Percentiles rank a stretch among this genome's conserved stretches.
Evolutionary conservation across 2,888 invertebrate species (phyloP).

Genomic region (Bombylius discolor): DNA sequence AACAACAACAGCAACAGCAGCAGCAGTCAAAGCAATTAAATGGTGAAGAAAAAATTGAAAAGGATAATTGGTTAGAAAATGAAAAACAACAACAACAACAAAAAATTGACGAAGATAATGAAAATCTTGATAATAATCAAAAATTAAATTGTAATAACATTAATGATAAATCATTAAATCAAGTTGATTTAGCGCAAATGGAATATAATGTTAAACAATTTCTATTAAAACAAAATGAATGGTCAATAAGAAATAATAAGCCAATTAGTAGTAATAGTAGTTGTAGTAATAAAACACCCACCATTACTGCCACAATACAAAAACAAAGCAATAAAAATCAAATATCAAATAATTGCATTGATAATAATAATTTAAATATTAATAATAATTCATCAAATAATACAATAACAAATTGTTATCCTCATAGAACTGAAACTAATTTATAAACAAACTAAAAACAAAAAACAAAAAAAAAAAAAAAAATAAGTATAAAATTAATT

Average conservation of each 20-base stretch:
- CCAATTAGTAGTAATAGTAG: constrained; percentile 4
- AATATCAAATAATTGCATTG: neutral
- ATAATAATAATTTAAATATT: constrained; percentile 7
- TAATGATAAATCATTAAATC: constrained; percentile 17
- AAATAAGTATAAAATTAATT: too few species aligned
- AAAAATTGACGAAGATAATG: too few species aligned
- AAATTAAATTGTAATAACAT: too few species aligned
- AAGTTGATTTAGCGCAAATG: constrained; percentile 56
- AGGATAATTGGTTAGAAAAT: too few species aligned
- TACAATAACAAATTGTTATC: constrained; percentile 1
- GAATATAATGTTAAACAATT: constrained; percentile 67
- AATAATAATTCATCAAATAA: neutral
- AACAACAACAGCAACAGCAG: neutral
- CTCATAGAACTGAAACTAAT: constrained; percentile 37
- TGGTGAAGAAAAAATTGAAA: too few species aligned
- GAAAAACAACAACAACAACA: too few species aligned
- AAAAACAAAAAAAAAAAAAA: too few species aligned
- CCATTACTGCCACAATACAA: too few species aligned
- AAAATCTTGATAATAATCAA: too few species aligned
- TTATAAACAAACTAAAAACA: constrained; percentile 23
- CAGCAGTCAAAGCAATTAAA: too few species aligned
- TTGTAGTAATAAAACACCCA: too few species aligned
- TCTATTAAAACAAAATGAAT: constrained; percentile 44
- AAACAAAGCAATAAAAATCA: too few species aligned
- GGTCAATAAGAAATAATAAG: constrained; percentile 29